Evolutionary conservation across 2,113 vertebrate genomes (phyloP).

Genomic region (Pygoscelis adeliae): DNA sequence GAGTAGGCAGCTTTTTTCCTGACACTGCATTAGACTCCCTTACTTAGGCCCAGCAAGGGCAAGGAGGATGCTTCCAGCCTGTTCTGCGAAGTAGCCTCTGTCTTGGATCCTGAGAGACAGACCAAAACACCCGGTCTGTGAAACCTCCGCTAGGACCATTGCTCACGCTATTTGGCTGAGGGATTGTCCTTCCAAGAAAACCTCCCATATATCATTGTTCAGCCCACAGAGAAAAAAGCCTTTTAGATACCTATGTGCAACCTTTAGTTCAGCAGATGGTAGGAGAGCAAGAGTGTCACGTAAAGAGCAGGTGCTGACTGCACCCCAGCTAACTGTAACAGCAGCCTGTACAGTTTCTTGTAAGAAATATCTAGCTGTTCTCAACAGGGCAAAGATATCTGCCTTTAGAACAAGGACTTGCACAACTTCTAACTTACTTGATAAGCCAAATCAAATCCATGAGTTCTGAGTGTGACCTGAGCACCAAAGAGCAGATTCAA

Average conservation of each 20-base stretch:
- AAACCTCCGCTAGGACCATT: background rate
- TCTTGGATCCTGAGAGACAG: background rate
- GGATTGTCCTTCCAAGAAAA: background rate
- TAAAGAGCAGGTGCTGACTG: background rate
- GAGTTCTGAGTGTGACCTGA: background rate
- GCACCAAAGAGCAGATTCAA: background rate
- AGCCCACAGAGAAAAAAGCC: background rate
- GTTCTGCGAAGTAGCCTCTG: background rate
- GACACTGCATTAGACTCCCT: background rate
- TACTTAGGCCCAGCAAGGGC: background rate
- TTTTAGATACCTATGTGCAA: background rate
- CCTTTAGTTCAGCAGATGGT: background rate
- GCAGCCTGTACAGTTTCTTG: background rate
- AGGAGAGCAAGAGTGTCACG: background rate
- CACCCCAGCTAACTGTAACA: background rate
- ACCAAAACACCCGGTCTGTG: background rate
- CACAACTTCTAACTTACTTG: background rate
- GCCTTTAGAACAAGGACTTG: background rate
- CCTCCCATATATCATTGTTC: background rate
- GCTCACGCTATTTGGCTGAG: accelerated
- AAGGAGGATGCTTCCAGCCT: background rate
- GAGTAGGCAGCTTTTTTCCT: background rate
- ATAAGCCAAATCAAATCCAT: background rate
- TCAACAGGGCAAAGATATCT: background rate
- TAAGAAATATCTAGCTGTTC: background rate